Evolutionary conservation across 2,797 vertebrate genomes (phyloP), one percentile per base, ranked within the genome.

Genomic region (Stomatorhinus walkeri): DNA sequence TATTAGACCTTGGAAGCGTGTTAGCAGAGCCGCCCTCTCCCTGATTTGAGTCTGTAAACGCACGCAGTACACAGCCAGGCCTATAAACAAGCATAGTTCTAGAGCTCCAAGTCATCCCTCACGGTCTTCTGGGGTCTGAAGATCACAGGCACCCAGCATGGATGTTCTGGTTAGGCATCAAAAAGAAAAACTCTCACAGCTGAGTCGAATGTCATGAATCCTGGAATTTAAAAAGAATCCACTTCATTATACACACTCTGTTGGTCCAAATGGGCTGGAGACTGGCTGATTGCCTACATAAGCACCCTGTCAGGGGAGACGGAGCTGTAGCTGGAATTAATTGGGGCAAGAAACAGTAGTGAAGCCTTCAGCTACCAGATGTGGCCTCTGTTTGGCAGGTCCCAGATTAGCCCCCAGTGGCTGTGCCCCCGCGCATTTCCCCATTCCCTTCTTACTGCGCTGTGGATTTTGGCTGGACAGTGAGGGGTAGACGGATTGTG

Each of bases 251-350:
- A 89, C 89, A 89, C 90, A 88, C 87, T 87, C 68, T 88, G 89
- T 88, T 89, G 88, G 83, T 89, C 72, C 88, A 87, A 88, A 88
- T 61, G 89, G 22, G 89, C 81, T 90, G 72, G 89, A 87, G 84
- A 84, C 89, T 90, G 88, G 91, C 89, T 16, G 22, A 7, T 87
- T 43, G 88, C 92, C 91, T 91, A 92, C 91, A 89, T 89, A 91
- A 92, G 91, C 90, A 76, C 87, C 81, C 86, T 90, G 88, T 91
- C 87, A 85, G 79, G 84, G 81, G 91, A 89, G 91, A 90, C 79
- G 89, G 91, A 92, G 86, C 88, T 89, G 91, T 88, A 87, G 86
- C 49, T 90, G 87, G 72, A 90, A 88, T 90, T 86, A 90, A 88
- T 88, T 85, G 56, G 56, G 54, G 36, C 88, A 51, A 76, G 46